Evolutionary conservation across 1,140 invertebrate genomes (phyloP), one percentile per base, ranked within the genome.

Genomic region (Megathymus violae): DNA sequence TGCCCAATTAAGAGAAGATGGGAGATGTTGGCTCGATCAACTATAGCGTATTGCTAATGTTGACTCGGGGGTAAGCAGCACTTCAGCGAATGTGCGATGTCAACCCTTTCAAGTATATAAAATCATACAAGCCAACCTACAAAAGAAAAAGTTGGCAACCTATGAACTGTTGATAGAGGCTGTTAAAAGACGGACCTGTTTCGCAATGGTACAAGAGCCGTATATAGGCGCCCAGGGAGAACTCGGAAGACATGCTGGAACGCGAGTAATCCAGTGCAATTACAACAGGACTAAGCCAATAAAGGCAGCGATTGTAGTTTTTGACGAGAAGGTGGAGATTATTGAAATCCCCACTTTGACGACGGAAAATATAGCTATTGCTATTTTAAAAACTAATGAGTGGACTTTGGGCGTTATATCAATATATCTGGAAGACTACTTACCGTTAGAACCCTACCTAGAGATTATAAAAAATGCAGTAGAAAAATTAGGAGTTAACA

Each of bases 21-120:
- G 41, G 41, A 44, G 5, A 10, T 1, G 1, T 1, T 50, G 7
- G 27, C 27, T 3, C 6, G 22, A 4, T 10, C 22, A 4, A 15
- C 48, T 9, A 17, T 51, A 7, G 27, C 48, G 14, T 51, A 51
- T 13, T 51, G 48, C 48, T 51, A 31, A 36, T 1, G 51, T 5
- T 3, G 11, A 6, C 17, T 9, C n/a, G 10, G 11, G 22, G 7
- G 7, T n/a, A 3, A 14, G 3, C 14, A 6, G 10, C 15, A n/a
- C 15, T n/a, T n/a, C n/a, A n/a, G n/a, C n/a, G n/a, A n/a, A n/a
- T n/a, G n/a, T n/a, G n/a, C n/a, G n/a, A n/a, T n/a, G n/a, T n/a
- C n/a, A n/a, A n/a, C n/a, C n/a, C n/a, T n/a, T n/a, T n/a, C n/a
- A n/a, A 11, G 11, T 14, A 17, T 25, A 25, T n/a, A 40, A 16